Evolutionary conservation across 1,140 invertebrate species (phyloP).

Genomic region (Helicoverpa zea): DNA sequence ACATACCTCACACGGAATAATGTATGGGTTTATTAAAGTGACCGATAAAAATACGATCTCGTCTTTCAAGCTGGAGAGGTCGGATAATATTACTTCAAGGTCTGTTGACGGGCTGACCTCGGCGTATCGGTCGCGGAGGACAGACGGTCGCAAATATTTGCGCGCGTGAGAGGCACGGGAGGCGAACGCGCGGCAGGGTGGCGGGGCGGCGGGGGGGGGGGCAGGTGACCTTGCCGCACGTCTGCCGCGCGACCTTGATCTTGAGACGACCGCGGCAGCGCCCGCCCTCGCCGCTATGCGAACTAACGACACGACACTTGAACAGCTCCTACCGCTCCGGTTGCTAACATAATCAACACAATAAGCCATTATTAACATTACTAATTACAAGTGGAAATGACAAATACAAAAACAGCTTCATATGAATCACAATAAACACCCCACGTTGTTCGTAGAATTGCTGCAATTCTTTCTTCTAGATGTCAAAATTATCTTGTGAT

Average conservation of each 20-base stretch:
- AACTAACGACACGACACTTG: conserved; percentile 59
- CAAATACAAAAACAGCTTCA: conserved; percentile 10
- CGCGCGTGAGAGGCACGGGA: conserved; percentile 70
- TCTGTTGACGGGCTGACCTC: conserved; percentile 83
- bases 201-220: conserved; percentile 56
- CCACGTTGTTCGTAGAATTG: conserved; percentile 24
- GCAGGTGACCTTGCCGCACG: conserved; percentile 81
- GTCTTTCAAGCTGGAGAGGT: conserved; percentile 76
- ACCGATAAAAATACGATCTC: conserved; percentile 71
- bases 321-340: conserved; percentile 70
- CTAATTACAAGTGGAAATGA: conserved; percentile 28
- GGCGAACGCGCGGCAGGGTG: conserved; percentile 52
- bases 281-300: conserved; percentile 68
- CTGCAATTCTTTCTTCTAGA: background rate
- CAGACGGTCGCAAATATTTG: conserved; percentile 85
- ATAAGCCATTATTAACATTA: conserved; percentile 21
- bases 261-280: conserved; percentile 83
- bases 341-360: conserved; percentile 60
- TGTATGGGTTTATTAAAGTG: conserved; percentile 61
- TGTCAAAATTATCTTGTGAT: background rate
- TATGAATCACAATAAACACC: conserved; percentile 23
- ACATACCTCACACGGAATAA: conserved; percentile 30
- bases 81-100: conserved; percentile 84
- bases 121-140: conserved; percentile 85
- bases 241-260: conserved; percentile 84